Percentiles rank a stretch among this genome's conserved stretches.
phyloP scores from a whole-genome alignment of 2,888 invertebrate species.

The Phoronis australis region DNA sequence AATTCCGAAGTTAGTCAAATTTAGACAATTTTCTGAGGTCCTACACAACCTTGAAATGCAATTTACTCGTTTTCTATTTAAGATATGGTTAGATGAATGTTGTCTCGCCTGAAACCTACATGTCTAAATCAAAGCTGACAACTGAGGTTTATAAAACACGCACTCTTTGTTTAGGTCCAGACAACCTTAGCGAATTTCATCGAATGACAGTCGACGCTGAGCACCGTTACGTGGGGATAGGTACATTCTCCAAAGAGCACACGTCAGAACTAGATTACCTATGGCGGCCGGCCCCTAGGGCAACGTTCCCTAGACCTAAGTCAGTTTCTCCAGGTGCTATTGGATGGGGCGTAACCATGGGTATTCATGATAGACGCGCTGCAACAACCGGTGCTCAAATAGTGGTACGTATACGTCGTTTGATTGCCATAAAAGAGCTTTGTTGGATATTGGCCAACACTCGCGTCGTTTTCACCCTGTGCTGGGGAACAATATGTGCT shows the following conservation, averaged over 20 bases:
- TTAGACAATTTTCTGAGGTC: no score
- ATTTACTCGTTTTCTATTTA: no score
- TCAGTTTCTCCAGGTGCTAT: conserved; percentile 31
- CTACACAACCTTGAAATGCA: no score
- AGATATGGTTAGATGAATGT: no score
- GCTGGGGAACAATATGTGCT: no score
- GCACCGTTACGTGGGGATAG: conserved; percentile 32
- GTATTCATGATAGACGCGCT: conserved; percentile 23
- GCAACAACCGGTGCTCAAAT: conserved; percentile 30
- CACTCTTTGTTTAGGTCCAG: conserved; percentile 32
- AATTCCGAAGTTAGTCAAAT: no score
- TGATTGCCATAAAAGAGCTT: no score
- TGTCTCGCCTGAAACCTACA: no score
- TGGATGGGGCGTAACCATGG: conserved; percentile 33
- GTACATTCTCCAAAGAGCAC: conserved; percentile 30
- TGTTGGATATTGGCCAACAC: no score
- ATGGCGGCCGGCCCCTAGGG: conserved; percentile 27
- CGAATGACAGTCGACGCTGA: conserved; percentile 27
- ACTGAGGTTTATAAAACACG: no score
- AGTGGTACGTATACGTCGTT: conserved; percentile 25
- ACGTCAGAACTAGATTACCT: conserved; percentile 34
- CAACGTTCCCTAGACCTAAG: conserved; percentile 30
- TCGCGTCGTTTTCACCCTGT: no score
- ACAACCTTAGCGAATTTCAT: conserved; percentile 31
- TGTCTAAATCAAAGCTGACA: no score